These are phyloP conservation scores for Enteromius afrohamiltoni DNA, from an alignment of 2,797 vertebrate species.

Conservation along the genomic window DNA sequence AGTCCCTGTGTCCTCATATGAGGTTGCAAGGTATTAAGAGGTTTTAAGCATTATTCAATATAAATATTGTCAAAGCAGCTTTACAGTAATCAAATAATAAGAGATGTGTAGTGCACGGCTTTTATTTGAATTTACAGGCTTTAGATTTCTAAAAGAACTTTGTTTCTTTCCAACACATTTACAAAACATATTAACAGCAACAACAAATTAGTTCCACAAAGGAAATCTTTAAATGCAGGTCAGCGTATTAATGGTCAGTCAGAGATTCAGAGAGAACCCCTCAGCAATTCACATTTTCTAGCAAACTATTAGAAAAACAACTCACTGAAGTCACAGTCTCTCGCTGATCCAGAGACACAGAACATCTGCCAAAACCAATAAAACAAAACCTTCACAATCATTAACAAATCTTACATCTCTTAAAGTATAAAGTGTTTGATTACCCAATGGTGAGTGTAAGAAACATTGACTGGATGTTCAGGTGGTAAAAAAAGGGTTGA, in stretches of 20 bases:
- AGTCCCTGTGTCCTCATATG: too few species aligned
- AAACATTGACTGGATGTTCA: not conserved
- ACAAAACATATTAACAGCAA: conserved; percentile 4
- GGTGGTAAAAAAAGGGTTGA: not conserved
- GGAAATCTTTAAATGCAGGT: not conserved
- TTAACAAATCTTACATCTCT: not conserved
- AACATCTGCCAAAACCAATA: conserved; percentile 2
- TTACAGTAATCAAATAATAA: too few species aligned
- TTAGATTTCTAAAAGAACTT: not conserved
- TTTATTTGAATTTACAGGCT: too few species aligned
- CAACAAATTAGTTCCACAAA: not conserved
- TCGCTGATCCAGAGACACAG: not conserved
- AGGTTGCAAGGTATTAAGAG: too few species aligned
- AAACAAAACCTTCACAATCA: not conserved
- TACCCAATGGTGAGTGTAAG: not conserved
- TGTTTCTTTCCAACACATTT: not conserved
- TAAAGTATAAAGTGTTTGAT: not conserved
- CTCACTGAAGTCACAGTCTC: not conserved
- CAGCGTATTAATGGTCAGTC: not conserved
- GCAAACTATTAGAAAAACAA: conserved; percentile 21
- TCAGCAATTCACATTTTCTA: conserved; percentile 22
- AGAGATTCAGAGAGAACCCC: not conserved
- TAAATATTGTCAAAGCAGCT: not conserved
- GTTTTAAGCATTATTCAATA: not conserved
- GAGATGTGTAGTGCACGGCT: too few species aligned